Conservation (phyloP, 2,113 vertebrate species). For the Empidonax alnorum region DNA sequence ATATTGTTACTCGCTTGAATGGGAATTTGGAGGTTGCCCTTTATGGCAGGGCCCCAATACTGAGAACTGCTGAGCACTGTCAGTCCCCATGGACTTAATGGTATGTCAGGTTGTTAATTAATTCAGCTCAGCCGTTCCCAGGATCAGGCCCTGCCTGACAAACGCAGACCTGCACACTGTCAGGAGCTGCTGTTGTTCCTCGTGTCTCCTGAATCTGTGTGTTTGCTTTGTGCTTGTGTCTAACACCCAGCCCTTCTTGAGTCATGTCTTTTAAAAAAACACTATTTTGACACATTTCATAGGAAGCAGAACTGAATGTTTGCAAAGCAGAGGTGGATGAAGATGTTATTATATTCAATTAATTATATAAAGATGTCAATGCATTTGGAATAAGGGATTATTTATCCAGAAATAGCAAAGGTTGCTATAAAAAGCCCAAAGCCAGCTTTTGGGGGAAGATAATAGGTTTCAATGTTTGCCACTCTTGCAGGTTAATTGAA, state of each 20-base stretch:
- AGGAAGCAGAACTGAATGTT: background rate
- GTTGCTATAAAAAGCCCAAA: background rate
- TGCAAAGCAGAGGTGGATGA: background rate
- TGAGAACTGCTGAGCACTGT: background rate
- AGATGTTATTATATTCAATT: background rate
- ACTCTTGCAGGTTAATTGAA: slow-evolving; percentile 34
- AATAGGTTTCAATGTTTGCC: background rate
- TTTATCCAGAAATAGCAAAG: background rate
- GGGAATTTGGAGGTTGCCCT: background rate
- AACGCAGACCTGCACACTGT: rapidly evolving
- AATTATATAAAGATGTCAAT: background rate
- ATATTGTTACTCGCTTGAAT: background rate
- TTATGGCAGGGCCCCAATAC: background rate
- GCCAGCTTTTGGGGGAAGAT: background rate
- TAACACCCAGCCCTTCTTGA: background rate
- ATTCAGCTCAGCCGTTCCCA: background rate
- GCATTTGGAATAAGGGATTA: background rate
- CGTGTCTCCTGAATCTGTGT: background rate
- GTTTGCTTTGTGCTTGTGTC: background rate
- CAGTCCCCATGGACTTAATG: background rate
- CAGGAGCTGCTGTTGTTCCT: background rate
- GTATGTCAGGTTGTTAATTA: background rate
- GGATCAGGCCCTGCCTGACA: background rate
- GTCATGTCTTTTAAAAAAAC: background rate
- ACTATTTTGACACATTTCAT: background rate